Base-by-base conservation (phyloP, 2,797 vertebrate genomes). In the Salmo trutta region DNA sequence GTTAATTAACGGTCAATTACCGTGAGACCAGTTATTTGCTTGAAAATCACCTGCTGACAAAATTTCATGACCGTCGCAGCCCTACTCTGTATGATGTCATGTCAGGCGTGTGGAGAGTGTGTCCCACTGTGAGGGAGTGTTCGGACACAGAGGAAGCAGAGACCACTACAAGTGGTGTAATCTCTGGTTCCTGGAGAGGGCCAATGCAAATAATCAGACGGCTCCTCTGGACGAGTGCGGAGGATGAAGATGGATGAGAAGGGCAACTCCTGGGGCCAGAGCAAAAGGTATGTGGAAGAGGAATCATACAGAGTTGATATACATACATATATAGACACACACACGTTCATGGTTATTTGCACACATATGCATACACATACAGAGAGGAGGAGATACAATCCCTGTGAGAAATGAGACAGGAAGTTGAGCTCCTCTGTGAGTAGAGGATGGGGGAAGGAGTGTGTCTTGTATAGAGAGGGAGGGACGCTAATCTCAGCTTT, bases 401-500 rank as follows among this genome's bases (percentile, higher is more conserved):
- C 19, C 10, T 31, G 21, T 75, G 56, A 66, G 54, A 71, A 15
- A 67, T 31, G 65, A 67, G 65, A 67, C 16, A 67, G 29, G 65
- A 29, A n/a, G n/a, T 53, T 74, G 75, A 81, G 17, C 71, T 29
- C 47, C 17, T 47, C 71, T 6, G 36, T 47, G 36, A 36, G 24
- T 36, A 54, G 41, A 54, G 24, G 27, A 52, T 62, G 56, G 51
- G n/a, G 19, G 5, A 36, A 21, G 10, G 21, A 6, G 68, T 51
- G 76, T 47, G 65, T 24, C 36, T 24, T 31, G 52, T 21, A 56
- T 16, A 17, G 56, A 71, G 56, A 71, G 73, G n/a, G 54, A 3
- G 56, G 31, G 0, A 53, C 5, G 68, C 88, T 87, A 87, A 89
- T 89, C 81, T 85, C 76, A 65, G 74, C 33, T 88, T 89, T 90